phyloP scores from a whole-genome alignment of 2,888 invertebrate species.

The Trachelus iudaicus region DNA sequence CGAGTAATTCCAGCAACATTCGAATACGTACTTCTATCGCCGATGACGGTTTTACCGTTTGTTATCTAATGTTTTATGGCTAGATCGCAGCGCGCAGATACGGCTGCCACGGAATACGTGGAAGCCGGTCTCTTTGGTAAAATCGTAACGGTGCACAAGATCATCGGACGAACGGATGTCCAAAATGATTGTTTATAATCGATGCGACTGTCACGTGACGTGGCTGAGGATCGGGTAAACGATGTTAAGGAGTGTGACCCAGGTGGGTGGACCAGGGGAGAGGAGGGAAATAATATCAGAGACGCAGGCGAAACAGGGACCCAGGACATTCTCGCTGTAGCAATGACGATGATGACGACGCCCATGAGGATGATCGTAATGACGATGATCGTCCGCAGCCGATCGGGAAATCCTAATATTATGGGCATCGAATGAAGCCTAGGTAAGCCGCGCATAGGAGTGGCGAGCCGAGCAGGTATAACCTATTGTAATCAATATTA shows the following conservation, averaged over 20 bases:
- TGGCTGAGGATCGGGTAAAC: neutral
- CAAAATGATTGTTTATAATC: neutral
- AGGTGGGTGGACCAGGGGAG: neutral
- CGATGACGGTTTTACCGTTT: neutral
- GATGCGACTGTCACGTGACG: neutral
- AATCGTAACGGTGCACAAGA: neutral
- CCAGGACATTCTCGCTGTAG: neutral
- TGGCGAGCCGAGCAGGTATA: slow-evolving; percentile 58
- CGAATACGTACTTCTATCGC: neutral
- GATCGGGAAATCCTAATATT: slow-evolving; percentile 56
- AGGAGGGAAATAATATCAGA: neutral
- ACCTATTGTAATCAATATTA: slow-evolving; percentile 66
- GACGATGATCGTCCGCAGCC: slow-evolving; percentile 20
- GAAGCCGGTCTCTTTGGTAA: neutral
- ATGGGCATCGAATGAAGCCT: slow-evolving; percentile 32
- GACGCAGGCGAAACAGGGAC: neutral
- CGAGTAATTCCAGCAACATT: neutral
- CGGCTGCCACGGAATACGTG: neutral
- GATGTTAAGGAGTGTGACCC: neutral
- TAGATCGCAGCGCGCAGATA: neutral
- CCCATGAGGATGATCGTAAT: slow-evolving; percentile 21
- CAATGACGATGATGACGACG: slow-evolving; percentile 13
- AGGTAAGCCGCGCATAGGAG: slow-evolving; percentile 40
- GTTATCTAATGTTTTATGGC: neutral
- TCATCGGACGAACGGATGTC: neutral